Evolutionary conservation across 2,797 vertebrate genomes (phyloP), one percentile per base, ranked within the genome.

Genomic region (Liparis tanakae): DNA sequence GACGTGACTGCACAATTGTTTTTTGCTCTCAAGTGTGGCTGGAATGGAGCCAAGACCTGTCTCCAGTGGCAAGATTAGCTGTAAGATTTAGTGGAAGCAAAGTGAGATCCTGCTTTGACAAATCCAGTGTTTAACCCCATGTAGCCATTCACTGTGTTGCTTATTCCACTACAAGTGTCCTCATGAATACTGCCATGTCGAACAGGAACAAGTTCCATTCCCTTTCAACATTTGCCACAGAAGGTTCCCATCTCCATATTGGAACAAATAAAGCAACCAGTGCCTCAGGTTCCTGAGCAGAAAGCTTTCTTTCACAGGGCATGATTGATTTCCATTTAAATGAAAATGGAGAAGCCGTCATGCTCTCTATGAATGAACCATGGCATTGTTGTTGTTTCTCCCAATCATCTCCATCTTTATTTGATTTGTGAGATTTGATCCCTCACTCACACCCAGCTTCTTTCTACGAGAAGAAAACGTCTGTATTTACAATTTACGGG

Each of bases 401-500:
- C 66, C 74, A 75, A 82, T 84, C 78, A 87, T 53, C 67, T 67
- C 70, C 64, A 63, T 62, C 63, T 80, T 81, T 50, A 79, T 87
- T 87, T 81, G 71, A 89, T 76, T 79, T n/a, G 67, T 53, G 44
- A 63, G 70, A 76, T 83, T 76, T 34, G 69, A 72, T 54, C 61
- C 70, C 68, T 66, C 51, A 30, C 61, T 70, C 78, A 55, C 60
- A 77, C 51, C 39, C 61, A 54, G 57, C 76, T 57, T 76, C 72
- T 67, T 76, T 67, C 71, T 56, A 44, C 68, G 48, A 64, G 61
- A 50, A 70, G 48, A 87, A 54, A 82, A 80, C 76, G 78, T 34
- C 43, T 67, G 30, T 57, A 87, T 90, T 93, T 92, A 90, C 88
- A 92, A 88, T 84, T 70, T 72, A 51, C 57, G 7, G 66, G 65